These are phyloP conservation scores for Xerus rutilus DNA, from an alignment of 2,797 vertebrate species.

Conservation along the genomic window DNA sequence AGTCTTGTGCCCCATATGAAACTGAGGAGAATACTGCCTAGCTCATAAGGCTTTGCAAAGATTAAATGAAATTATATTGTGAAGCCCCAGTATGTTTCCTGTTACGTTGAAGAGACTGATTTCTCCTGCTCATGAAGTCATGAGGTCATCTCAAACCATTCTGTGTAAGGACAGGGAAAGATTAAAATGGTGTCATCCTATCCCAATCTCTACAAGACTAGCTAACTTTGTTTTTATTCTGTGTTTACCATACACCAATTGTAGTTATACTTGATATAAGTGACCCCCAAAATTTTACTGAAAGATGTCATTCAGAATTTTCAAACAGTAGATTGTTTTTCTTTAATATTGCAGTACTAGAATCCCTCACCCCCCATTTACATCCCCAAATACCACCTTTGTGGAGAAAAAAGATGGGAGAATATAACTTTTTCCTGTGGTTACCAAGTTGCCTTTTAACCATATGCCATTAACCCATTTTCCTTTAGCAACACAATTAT, in stretches of 20 bases:
- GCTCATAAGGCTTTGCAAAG: neutral
- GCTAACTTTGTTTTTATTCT: neutral
- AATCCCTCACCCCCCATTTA: neutral
- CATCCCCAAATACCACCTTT: neutral
- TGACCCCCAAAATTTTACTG: neutral
- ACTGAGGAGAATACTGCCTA: neutral
- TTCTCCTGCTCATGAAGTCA: neutral
- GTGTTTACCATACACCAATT: neutral
- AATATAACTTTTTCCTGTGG: neutral
- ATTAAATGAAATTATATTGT: neutral
- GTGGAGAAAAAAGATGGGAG: neutral
- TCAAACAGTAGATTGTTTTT: neutral
- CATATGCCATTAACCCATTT: neutral
- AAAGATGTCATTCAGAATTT: neutral
- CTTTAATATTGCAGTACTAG: neutral
- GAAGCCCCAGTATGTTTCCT: neutral
- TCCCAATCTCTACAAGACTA: neutral
- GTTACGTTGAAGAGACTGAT: neutral
- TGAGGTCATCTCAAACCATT: neutral
- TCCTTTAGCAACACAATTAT: neutral
- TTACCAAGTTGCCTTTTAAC: neutral
- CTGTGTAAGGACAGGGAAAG: neutral
- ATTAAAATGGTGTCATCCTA: neutral
- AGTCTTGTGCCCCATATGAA: neutral
- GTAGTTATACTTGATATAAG: neutral